Conservation (phyloP, 2,797 vertebrate species). For the Notolabrus celidotus region DNA sequence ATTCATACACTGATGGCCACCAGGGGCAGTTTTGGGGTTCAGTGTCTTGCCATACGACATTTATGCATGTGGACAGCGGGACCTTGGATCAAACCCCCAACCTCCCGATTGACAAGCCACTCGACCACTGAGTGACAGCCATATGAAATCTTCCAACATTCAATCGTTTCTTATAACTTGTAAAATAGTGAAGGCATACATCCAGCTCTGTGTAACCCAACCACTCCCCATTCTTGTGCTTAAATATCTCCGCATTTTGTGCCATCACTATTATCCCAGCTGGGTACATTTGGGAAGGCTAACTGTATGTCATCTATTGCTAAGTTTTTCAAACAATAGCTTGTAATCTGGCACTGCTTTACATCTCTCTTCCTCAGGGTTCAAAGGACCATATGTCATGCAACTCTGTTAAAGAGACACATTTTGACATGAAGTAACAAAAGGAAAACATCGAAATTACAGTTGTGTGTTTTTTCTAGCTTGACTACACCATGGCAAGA, state of each 20-base stretch:
- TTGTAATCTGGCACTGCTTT: not conserved
- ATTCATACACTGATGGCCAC: too few species aligned
- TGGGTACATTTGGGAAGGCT: not conserved
- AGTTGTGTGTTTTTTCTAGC: slow-evolving; percentile 12
- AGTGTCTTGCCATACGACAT: too few species aligned
- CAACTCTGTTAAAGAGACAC: not conserved
- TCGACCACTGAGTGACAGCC: too few species aligned
- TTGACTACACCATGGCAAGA: slow-evolving; percentile 26
- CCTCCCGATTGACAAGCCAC: too few species aligned
- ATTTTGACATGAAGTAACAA: slow-evolving; percentile 18
- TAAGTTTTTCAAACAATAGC: slow-evolving; percentile 1
- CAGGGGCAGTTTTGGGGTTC: too few species aligned
- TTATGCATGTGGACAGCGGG: too few species aligned
- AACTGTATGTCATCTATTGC: not conserved
- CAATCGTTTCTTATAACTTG: too few species aligned
- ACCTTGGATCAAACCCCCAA: too few species aligned
- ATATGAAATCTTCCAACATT: too few species aligned
- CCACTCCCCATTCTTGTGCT: not conserved
- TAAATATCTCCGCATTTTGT: not conserved
- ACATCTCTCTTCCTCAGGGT: not conserved
- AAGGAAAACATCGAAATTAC: slow-evolving; percentile 25
- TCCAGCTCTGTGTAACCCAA: not conserved
- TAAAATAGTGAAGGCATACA: not conserved
- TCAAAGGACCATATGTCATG: not conserved
- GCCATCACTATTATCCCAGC: not conserved